Conservation (phyloP, 1,140 invertebrate species). For the Venturia canescens region DNA sequence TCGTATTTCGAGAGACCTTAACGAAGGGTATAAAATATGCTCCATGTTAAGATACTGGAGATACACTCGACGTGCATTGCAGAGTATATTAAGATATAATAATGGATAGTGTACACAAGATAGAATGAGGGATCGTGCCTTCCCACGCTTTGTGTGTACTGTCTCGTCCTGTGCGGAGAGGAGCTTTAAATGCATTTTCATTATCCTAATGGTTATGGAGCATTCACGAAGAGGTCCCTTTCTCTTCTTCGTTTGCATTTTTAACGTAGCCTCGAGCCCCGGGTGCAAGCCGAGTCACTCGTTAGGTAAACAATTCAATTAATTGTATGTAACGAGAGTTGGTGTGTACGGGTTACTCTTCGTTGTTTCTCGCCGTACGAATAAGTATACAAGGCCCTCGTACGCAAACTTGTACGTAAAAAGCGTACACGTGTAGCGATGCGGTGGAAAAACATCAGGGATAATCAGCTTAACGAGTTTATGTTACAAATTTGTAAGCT, state of each 20-base stretch:
- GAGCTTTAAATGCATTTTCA: constrained; percentile 40
- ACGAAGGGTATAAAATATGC: neutral
- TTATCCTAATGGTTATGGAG: constrained; percentile 44
- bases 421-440: neutral
- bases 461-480: too few species aligned
- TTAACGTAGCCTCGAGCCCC: neutral
- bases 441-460: too few species aligned
- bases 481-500: too few species aligned
- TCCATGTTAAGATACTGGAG: neutral
- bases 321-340: constrained; percentile 40
- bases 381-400: neutral
- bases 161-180: neutral
- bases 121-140: constrained; percentile 16
- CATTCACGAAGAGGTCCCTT: constrained; percentile 29
- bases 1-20: neutral
- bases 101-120: constrained; percentile 8
- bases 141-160: neutral
- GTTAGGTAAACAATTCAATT: constrained; percentile 47
- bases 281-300: constrained; percentile 27
- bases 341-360: constrained; percentile 7
- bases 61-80: neutral
- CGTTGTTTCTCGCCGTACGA: constrained; percentile 18
- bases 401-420: neutral
- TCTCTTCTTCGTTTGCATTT: constrained; percentile 43
- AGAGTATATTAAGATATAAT: constrained; percentile 11